Evolutionary conservation across 2,113 vertebrate species (phyloP), one percentile per base, ranked within the genome.

Genomic region (Sakesphorus luctuosus): DNA sequence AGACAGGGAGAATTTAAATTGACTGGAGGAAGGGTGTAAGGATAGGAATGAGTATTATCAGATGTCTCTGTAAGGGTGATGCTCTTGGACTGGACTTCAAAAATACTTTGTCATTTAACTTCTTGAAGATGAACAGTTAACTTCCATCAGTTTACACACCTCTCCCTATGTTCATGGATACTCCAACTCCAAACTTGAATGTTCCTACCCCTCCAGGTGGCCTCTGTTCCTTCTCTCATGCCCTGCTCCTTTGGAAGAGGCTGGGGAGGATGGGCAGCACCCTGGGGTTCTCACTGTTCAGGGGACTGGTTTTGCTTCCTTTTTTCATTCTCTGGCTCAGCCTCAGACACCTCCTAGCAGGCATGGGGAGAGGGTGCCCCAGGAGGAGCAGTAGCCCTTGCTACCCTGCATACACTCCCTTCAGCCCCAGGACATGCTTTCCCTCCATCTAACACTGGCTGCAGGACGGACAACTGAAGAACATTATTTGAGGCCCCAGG

Each of bases 211-310:
- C 18, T 83, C 17, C 46, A 58, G 40, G 20, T 36, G 40, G 8
- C 11, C 58, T 38, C 46, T 38, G 26, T 6, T 73, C 25, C 33
- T 71, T 18, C 7, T 40, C 24, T 76, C 29, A 15, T 2, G 4
- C 33, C 25, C 6, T 10, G 44, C 53, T 77, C 11, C 20, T 52
- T 20, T 43, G 46, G 68, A 47, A 20, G 46, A 18, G 46, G 2
- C 5, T 21, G 67, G 55, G 24, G 10, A 68, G 20, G 31, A 47
- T 2, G 4, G 35, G 31, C n/a, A 78, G 49, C 19, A 67, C 13
- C 16, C 29, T 28, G n/a, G 20, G 13, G 4, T 24, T 81, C 47
- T 40, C 3, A 1, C 2, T 11, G 1, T 7, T 38, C 0, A 0
- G 6, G 8, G 12, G 6, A 2, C 13, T 49, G 33, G 8, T 18